phyloP scores from a whole-genome alignment of 1,140 invertebrate species.

The Brachionus paranguensis region DNA sequence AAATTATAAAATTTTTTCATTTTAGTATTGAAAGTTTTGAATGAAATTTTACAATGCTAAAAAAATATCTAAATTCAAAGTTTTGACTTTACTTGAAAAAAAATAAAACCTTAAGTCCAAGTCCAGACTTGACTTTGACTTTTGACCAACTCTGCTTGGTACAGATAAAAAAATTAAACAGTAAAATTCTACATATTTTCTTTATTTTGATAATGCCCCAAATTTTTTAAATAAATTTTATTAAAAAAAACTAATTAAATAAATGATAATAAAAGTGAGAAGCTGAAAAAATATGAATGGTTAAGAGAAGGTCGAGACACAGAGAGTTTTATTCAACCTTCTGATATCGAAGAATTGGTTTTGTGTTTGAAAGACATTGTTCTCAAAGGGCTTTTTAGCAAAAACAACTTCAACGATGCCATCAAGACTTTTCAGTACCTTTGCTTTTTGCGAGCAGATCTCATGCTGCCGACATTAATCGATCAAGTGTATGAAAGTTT shows the following conservation, averaged over 20 bases:
- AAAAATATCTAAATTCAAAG: too few relatives aligned
- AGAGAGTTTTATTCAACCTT: constrained; percentile 67
- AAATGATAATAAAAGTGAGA: not conserved
- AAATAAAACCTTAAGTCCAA: too few relatives aligned
- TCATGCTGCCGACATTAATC: constrained; percentile 74
- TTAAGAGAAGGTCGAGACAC: not conserved
- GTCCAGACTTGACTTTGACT: too few relatives aligned
- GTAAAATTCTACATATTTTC: too few relatives aligned
- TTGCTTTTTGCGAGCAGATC: constrained; percentile 69
- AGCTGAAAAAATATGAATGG: constrained; percentile 7
- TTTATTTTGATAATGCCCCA: too few relatives aligned
- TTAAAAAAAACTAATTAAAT: not conserved
- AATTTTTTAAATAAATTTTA: not conserved
- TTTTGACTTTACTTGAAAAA: too few relatives aligned
- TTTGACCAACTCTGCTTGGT: too few relatives aligned
- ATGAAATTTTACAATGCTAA: too few relatives aligned
- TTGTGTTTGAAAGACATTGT: constrained; percentile 64
- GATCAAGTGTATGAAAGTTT: constrained; percentile 66
- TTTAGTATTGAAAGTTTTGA: too few relatives aligned
- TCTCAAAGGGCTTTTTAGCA: constrained; percentile 70
- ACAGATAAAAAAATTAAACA: too few relatives aligned
- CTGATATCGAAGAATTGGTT: constrained; percentile 76
- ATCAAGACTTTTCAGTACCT: constrained; percentile 68
- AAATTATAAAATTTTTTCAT: too few relatives aligned
- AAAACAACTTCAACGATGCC: constrained; percentile 63